Conservation (phyloP, 2,113 vertebrate genomes). For the Poecile atricapillus region DNA sequence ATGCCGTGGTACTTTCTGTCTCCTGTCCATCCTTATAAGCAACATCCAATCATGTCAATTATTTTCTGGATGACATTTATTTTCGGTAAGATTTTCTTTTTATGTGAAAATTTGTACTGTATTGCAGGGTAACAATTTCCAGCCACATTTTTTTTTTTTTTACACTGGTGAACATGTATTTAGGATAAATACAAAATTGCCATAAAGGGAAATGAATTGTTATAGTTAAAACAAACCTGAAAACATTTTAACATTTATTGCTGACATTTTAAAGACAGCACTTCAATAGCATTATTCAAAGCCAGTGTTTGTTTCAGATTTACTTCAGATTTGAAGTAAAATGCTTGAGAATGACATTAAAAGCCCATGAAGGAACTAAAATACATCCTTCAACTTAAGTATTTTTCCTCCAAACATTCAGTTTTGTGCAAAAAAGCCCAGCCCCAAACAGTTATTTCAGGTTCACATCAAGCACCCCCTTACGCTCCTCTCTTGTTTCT, state of each 20-base stretch:
- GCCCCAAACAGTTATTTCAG: background rate
- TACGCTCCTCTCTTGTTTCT: background rate
- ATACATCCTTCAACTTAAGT: background rate
- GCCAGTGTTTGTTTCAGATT: background rate
- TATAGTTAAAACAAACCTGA: background rate
- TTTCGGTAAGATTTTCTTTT: background rate
- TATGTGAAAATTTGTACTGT: constrained; percentile 28
- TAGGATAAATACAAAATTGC: constrained; percentile 33
- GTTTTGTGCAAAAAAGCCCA: background rate
- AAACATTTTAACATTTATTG: background rate
- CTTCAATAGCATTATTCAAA: background rate
- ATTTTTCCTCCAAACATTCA: background rate
- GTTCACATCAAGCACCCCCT: background rate
- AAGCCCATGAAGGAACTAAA: background rate
- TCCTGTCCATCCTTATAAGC: background rate
- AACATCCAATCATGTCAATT: background rate
- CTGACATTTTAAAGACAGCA: background rate
- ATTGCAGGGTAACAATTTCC: background rate
- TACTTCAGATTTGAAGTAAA: background rate
- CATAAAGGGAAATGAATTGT: background rate
- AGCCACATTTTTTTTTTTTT: background rate
- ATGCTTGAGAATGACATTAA: background rate
- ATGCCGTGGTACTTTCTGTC: background rate
- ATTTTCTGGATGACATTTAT: background rate
- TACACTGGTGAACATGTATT: background rate